Conservation (phyloP, 2,888 invertebrate species). For the Arctia plantaginis region DNA sequence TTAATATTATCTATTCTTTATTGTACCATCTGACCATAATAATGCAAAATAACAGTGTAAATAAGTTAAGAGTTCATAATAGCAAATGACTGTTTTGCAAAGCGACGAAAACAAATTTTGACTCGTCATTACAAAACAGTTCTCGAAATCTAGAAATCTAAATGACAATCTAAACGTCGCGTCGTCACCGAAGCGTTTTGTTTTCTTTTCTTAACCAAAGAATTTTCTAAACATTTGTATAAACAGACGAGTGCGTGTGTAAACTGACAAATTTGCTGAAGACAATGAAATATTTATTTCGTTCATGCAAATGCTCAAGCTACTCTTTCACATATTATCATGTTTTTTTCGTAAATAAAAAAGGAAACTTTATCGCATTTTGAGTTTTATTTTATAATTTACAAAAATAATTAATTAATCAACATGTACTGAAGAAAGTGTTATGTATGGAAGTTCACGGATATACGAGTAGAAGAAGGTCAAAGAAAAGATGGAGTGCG, state of each 20-base stretch:
- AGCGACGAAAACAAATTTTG: background rate
- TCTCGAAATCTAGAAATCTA: no score
- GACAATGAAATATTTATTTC: background rate
- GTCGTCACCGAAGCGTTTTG: background rate
- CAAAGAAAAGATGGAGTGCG: no score
- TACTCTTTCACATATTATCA: background rate
- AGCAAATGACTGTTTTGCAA: background rate
- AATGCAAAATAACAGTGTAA: no score
- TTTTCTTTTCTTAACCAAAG: background rate
- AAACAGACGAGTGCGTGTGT: background rate
- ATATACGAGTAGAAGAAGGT: no score
- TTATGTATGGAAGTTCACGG: no score
- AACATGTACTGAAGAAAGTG: no score
- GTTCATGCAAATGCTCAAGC: no score
- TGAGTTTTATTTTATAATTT: no score
- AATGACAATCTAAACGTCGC: background rate
- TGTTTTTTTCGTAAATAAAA: background rate
- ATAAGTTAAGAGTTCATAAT: background rate
- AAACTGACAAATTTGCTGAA: background rate
- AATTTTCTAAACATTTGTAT: background rate
- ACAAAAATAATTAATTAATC: no score
- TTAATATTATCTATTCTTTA: background rate
- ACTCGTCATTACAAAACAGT: background rate
- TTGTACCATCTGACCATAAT: no score
- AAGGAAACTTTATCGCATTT: no score